A percentile compares a stretch with the other conserved stretches of the same genome.
These are phyloP conservation scores for Prosopocoilus inquinatus DNA, from an alignment of 2,888 invertebrate genomes.

Conservation along the genomic window DNA sequence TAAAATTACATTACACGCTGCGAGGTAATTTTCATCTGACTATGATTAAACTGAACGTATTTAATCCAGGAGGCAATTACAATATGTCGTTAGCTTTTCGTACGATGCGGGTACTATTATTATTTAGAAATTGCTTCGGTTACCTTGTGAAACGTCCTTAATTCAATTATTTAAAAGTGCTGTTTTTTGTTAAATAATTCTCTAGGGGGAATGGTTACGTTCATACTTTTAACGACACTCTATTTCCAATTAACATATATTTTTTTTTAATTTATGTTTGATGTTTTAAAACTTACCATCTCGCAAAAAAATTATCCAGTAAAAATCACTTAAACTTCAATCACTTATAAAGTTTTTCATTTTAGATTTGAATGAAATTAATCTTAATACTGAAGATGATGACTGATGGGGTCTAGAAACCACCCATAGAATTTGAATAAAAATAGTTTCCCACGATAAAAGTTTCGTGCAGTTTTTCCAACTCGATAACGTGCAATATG, in stretches of 20 bases:
- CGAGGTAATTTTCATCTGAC: too few species aligned
- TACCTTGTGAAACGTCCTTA: too few species aligned
- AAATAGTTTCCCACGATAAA: too few species aligned
- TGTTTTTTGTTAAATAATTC: too few species aligned
- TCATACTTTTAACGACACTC: neutral
- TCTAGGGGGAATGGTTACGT: neutral
- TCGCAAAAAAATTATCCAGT: neutral
- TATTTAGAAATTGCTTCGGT: neutral
- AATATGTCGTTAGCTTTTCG: neutral
- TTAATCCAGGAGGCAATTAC: too few species aligned
- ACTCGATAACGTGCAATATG: slow-evolving; percentile 3
- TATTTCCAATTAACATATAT: neutral
- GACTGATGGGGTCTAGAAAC: too few species aligned
- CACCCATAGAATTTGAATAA: too few species aligned
- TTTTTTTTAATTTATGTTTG: neutral
- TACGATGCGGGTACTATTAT: neutral
- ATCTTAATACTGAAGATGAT: neutral
- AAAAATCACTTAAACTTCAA: slow-evolving; percentile 2
- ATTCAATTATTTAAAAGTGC: too few species aligned
- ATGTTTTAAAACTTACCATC: neutral
- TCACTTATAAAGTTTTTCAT: neutral
- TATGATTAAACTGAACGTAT: too few species aligned
- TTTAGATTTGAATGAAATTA: neutral
- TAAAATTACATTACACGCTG: too few species aligned
- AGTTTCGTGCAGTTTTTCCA: too few species aligned